Base-by-base conservation (phyloP, 1,140 invertebrate genomes). In the Drosophila pachea region DNA sequence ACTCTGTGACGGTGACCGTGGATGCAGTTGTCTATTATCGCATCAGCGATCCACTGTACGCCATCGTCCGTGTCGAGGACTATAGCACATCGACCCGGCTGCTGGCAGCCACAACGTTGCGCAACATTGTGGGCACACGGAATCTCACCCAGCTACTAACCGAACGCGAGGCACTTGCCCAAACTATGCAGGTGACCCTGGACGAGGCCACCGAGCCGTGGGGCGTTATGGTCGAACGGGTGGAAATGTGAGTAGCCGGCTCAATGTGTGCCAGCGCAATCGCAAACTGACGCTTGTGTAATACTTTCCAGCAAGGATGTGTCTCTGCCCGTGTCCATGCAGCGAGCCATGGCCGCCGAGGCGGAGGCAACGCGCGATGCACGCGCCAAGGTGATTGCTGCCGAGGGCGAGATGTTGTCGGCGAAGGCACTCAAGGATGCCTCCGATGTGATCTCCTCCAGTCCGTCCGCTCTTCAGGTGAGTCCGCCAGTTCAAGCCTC, bases 171-270 rank as follows among this genome's bases (percentile, higher is more conserved):
- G 92, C 93, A 1, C 98, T 99, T 56, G 95, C 82, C 5, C 86
- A 88, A 33, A 62, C 58, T 16, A 86, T 88, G 86, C 86, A 88
- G 43, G 4, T 54, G 12, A 84, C 86, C 0, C 47, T 89, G 50
- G 88, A 90, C 86, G 95, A 97, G 58, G 96, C 96, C n/a, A 99
- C 97, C 5, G 97, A 98, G 78, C 95, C 95, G 38, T 98, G 97
- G 97, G 97, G 97, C n/a, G 96, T 98, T 11, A 97, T 98, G 91
- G 97, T 99, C 0, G 96, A 98, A 90, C 92, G 97, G 73, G 97
- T 99, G 31, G 97, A 98, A 93, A 97, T 98, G 96, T 97, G 91
- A 95, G 22, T 22, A 22, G 93, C 89, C 7, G 65, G 56, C 42
- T 22, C 12, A 32, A 49, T 2, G 4, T n/a, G 33, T 1, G 5